Conservation (phyloP, 2,888 invertebrate genomes). For the Apodemia mormo region DNA sequence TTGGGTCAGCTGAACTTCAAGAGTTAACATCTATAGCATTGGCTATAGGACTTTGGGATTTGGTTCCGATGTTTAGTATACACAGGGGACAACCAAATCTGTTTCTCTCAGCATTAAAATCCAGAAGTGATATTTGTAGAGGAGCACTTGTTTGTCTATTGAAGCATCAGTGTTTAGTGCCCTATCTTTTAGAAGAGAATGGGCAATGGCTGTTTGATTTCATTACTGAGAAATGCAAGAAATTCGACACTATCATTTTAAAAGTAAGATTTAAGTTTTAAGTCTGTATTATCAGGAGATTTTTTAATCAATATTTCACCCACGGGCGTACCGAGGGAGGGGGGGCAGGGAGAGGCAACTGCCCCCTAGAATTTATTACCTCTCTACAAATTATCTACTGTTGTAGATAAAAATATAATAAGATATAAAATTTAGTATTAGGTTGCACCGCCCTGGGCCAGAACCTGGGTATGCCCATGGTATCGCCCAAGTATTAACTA, state of each 20-base stretch:
- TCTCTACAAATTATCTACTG: too few relatives aligned
- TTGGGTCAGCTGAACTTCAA: constrained; percentile 53
- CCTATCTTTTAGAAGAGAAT: constrained; percentile 65
- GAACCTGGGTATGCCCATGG: too few relatives aligned
- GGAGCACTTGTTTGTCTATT: constrained; percentile 61
- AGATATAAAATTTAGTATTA: too few relatives aligned
- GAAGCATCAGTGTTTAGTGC: constrained; percentile 56
- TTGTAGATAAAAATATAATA: too few relatives aligned
- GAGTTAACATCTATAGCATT: constrained; percentile 63
- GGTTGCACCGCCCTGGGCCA: too few relatives aligned
- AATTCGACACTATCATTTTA: constrained; percentile 76
- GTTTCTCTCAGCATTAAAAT: constrained; percentile 55
- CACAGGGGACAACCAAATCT: constrained; percentile 62
- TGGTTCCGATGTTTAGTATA: constrained; percentile 64
- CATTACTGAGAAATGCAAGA: constrained; percentile 72
- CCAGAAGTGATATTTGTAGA: constrained; percentile 57
- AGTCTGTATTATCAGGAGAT: too few relatives aligned
- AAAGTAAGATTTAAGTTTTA: constrained; percentile 63
- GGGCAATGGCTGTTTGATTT: constrained; percentile 76
- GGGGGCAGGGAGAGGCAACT: too few relatives aligned
- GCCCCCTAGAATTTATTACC: too few relatives aligned
- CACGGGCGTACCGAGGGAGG: too few relatives aligned
- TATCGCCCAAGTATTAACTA: too few relatives aligned
- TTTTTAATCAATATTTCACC: too few relatives aligned
- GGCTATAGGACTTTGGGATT: constrained; percentile 73